Evolutionary conservation across 2,797 vertebrate species (phyloP).

Genomic region (Discoglossus pictus): DNA sequence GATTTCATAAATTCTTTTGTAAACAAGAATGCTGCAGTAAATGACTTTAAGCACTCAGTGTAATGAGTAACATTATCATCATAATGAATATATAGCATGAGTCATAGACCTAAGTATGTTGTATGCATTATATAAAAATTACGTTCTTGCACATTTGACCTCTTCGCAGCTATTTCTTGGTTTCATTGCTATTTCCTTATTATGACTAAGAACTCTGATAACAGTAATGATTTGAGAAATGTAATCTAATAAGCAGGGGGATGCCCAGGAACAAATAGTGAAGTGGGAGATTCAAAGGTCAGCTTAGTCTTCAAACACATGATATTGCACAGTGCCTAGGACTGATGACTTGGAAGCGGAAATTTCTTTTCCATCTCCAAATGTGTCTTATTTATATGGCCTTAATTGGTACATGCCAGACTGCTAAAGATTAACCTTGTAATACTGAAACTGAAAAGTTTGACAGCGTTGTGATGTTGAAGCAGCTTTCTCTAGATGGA

Average conservation of each 20-base stretch:
- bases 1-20: too few species aligned
- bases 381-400: not conserved
- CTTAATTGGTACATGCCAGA: slow-evolving; percentile 37
- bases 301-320: slow-evolving; percentile 27
- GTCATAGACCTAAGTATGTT: too few species aligned
- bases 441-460: slow-evolving; percentile 46
- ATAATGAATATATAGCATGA: too few species aligned
- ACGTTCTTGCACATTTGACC: too few species aligned
- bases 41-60: too few species aligned
- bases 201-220: too few species aligned
- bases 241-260: not conserved
- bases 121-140: too few species aligned
- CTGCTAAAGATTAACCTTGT: slow-evolving; percentile 42
- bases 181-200: too few species aligned
- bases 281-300: slow-evolving; percentile 7
- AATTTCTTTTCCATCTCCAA: slow-evolving; percentile 29
- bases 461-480: slow-evolving; percentile 37
- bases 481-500: slow-evolving; percentile 37
- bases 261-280: not conserved
- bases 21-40: too few species aligned
- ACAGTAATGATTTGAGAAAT: slow-evolving; percentile 11
- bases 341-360: slow-evolving; percentile 26
- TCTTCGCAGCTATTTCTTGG: too few species aligned
- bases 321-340: not conserved
- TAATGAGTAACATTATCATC: too few species aligned